Evolutionary conservation across 2,113 vertebrate species (phyloP).

Genomic region (Centrocercus urophasianus): DNA sequence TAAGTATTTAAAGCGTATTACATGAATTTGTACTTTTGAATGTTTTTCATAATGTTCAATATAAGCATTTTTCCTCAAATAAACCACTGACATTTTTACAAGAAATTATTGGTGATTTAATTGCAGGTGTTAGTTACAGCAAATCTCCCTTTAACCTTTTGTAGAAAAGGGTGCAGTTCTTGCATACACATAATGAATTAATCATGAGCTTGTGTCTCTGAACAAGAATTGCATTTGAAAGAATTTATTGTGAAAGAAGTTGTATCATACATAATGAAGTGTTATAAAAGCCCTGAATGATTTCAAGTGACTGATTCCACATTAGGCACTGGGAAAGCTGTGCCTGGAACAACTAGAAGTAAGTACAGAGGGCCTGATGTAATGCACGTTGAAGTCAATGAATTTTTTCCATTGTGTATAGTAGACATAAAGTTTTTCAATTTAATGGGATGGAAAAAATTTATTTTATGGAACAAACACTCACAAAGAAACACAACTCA

Average conservation of each 20-base stretch:
- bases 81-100: not conserved
- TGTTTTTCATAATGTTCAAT: not conserved
- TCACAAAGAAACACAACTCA: not conserved
- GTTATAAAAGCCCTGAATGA: slow-evolving; percentile 21
- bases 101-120: not conserved
- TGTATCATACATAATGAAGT: slow-evolving; percentile 52
- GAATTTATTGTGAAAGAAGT: slow-evolving; percentile 26
- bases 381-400: slow-evolving; percentile 1
- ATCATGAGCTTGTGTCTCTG: not conserved
- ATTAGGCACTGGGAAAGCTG: not conserved
- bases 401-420: slow-evolving; percentile 13
- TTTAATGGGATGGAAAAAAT: not conserved
- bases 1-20: not conserved
- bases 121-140: not conserved
- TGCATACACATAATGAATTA: slow-evolving; percentile 11
- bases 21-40: not conserved
- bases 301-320: slow-evolving; percentile 23
- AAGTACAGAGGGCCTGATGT: not conserved
- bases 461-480: slow-evolving; percentile 45
- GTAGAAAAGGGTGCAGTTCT: not conserved
- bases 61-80: not conserved
- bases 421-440: not conserved
- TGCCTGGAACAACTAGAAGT: slow-evolving; percentile 11
- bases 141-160: slow-evolving; percentile 23
- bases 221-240: slow-evolving; percentile 35